Base-by-base conservation (phyloP, 2,113 vertebrate genomes). In the Pardalotus punctatus region DNA sequence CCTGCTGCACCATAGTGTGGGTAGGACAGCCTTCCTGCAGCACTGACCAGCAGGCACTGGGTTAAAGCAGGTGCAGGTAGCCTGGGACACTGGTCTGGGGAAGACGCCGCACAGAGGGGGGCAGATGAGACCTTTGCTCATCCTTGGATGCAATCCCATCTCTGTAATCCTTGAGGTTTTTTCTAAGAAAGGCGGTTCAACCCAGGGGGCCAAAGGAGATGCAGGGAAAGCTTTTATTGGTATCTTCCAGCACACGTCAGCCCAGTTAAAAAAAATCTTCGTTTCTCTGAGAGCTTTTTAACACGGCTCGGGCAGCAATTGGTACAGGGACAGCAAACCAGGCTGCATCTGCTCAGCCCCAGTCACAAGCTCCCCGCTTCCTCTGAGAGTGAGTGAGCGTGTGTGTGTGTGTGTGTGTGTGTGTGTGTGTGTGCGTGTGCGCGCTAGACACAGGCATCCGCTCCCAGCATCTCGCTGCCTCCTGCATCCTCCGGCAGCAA, bases 241-340 rank as follows among this genome's bases (percentile, higher is more conserved):
- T 97, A 96, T 96, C 92, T 95, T 94, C 95, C 95, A 92, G 95
- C 58, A 38, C 72, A 94, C 94, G 82, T 95, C 96, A 97, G 92
- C 85, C 62, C 0, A 0, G 77, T 85, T 90, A 86, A 87, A 93
- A 90, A 92, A 91, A 92, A 76, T 74, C 92, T 93, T 64, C 40
- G 2, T 86, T 89, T 88, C 85, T 94, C 53, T 3, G 92, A 53
- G 74, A 96, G 94, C 92, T 94, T 93, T 88, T 96, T 95, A 95
- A 94, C 90, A 77, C 79, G 23, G 91, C 95, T 90, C 91, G 17
- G 93, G 95, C 96, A 96, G 96, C 93, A 95, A 94, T 94, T 94
- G 88, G 93, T 94, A 94, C 88, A 91, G 73, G 83, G 79, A 88
- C 67, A 91, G 88, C 93, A 80, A 94, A 91, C 88, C 88, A 88